phyloP scores from a whole-genome alignment of 64 coral and sea anemone genomes.

The Pocillopora damicornis region DNA sequence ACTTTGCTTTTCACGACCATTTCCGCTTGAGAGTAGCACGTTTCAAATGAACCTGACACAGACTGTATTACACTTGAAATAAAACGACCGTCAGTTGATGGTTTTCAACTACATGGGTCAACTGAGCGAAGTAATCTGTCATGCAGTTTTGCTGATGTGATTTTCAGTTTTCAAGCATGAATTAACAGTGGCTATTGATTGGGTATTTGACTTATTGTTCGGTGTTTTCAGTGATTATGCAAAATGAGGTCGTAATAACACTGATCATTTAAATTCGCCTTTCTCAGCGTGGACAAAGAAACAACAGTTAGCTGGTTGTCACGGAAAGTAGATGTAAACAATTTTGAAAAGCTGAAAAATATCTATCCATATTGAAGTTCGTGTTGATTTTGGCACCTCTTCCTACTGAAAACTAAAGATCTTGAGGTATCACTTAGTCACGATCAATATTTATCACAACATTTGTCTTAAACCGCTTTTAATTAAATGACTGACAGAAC shows the following conservation, averaged over 20 bases:
- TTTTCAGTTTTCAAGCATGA: conserved; percentile 6
- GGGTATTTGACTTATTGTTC: neutral
- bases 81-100: neutral
- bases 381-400: neutral
- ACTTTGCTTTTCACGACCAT: conserved; percentile 35
- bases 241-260: neutral
- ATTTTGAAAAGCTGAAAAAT: no score
- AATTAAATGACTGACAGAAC: no score
- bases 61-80: neutral
- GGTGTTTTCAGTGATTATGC: neutral
- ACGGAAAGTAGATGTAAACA: neutral
- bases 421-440: no score
- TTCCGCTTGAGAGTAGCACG: neutral
- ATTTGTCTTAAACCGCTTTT: no score
- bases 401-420: no score
- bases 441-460: no score
- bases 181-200: neutral
- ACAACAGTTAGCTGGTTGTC: neutral
- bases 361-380: neutral
- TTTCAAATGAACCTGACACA: neutral
- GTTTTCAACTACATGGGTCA: neutral
- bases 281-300: neutral
- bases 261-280: neutral
- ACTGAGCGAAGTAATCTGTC: neutral
- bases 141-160: neutral